phyloP scores from a whole-genome alignment of 2,797 vertebrate genomes.

The Fringilla coelebs region DNA sequence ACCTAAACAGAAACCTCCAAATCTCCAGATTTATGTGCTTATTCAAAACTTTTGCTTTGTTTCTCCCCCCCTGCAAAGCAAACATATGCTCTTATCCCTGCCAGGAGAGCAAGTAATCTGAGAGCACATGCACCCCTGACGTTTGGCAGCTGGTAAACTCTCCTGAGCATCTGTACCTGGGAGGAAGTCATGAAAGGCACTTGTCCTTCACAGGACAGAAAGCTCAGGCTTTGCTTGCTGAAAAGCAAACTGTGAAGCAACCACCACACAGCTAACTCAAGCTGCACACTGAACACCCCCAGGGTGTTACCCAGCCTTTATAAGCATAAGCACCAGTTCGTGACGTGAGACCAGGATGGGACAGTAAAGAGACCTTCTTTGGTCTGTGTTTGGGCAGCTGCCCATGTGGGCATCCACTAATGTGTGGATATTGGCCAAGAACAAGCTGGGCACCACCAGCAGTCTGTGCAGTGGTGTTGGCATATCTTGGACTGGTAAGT shows the following conservation, averaged over 20 bases:
- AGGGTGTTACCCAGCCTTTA: not conserved
- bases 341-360: accelerated
- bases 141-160: not conserved
- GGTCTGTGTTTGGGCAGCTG: not conserved
- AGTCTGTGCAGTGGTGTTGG: not conserved
- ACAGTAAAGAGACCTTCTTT: not conserved
- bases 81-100: not conserved
- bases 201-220: not conserved
- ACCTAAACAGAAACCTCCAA: not conserved
- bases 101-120: not conserved
- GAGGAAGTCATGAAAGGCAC: not conserved
- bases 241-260: not conserved
- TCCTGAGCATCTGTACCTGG: not conserved
- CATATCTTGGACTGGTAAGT: not conserved
- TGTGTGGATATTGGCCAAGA: not conserved
- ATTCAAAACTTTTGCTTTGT: not conserved
- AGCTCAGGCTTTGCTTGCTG: not conserved
- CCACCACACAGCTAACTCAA: not conserved
- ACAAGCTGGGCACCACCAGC: not conserved
- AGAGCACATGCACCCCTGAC: not conserved
- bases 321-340: not conserved
- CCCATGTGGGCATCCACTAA: not conserved
- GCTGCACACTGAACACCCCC: not conserved
- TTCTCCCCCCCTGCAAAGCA: not conserved
- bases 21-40: not conserved